These are phyloP conservation scores for Exephanes ischioxanthus DNA, from an alignment of 2,888 invertebrate species.

Conservation along the genomic window DNA sequence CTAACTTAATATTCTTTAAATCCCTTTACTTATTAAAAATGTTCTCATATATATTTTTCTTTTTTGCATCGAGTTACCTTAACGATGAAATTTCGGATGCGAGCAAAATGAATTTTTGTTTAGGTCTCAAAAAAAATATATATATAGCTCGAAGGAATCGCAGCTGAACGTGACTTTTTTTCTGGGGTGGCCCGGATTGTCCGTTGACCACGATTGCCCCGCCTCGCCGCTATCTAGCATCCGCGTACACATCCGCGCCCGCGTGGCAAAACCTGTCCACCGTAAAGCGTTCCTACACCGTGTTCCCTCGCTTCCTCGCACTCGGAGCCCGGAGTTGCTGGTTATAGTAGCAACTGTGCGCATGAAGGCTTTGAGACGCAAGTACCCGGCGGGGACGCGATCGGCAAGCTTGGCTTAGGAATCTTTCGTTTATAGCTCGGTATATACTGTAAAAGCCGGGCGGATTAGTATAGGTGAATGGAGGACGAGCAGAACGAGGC, in stretches of 20 bases:
- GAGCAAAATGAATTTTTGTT: not conserved
- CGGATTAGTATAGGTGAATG: conserved; percentile 21
- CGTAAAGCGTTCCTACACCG: conserved; percentile 58
- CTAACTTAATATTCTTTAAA: not conserved
- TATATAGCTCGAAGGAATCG: not conserved
- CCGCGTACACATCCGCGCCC: conserved; percentile 21
- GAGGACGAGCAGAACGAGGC: conserved; percentile 57
- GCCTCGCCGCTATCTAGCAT: not conserved
- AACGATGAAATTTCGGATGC: not conserved
- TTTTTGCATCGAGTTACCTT: no score
- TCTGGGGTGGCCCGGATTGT: not conserved
- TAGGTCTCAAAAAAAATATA: not conserved
- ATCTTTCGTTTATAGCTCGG: conserved; percentile 65
- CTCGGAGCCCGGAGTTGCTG: conserved; percentile 37
- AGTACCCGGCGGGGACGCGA: conserved; percentile 51
- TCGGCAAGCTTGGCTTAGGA: conserved; percentile 57
- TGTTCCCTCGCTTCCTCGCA: conserved; percentile 50
- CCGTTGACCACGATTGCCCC: conserved; percentile 40
- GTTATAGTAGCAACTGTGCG: conserved; percentile 10
- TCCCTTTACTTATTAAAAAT: not conserved
- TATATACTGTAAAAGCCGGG: not conserved
- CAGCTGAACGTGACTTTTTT: not conserved
- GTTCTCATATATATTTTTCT: no score
- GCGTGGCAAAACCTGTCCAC: conserved; percentile 61
- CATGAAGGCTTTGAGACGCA: conserved; percentile 40